Base-by-base conservation (phyloP, 1,140 invertebrate species). In the Scaptomyza graminum region DNA sequence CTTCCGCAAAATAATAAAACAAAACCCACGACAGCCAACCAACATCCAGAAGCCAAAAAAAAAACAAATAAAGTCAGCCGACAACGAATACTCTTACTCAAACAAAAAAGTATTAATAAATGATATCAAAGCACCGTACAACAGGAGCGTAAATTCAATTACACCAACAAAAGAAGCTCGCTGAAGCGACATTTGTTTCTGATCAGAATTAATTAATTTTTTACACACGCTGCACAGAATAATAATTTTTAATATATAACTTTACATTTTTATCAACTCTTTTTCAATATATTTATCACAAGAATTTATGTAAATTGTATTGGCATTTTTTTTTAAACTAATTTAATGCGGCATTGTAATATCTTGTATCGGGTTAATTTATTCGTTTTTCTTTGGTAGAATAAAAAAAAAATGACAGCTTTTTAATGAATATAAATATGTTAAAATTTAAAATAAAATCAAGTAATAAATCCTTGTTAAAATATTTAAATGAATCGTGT, bases 1-100 rank as follows among this genome's bases (percentile, higher is more conserved):
- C 83, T 82, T 82, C 78, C 83, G 83, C 71, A 63, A 87, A 82
- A 87, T 87, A 87, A 87, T 87, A 87, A 87, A 88, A 87, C 78
- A 81, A 82, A 87, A 71, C 73, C 62, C 60, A 71, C 62, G 63
- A 68, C 57, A 25, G 39, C 15, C 54, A 51, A 39, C 28, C 18
- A 82, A 57, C 28, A 7, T 6, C 3, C 28, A 31, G 18, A 22
- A 3, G 28, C 28, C 1, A 5, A 68, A 52, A 28, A 57, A 13
- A 16, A 34, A 18, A 31, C 43, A 13, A 37, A 62, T 43, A 79
- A 79, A 65, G 71, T 49, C 64, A 46, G 41, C 56, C 43, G 18
- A 50, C 50, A 64, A 41, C 15, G 75, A 75, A 84, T 66, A 67
- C 78, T 78, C 76, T 87, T 81, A 67, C 65, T 59, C 43, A 54